Conservation (phyloP, 2,113 vertebrate species). For the Motacilla tschutschensis region DNA sequence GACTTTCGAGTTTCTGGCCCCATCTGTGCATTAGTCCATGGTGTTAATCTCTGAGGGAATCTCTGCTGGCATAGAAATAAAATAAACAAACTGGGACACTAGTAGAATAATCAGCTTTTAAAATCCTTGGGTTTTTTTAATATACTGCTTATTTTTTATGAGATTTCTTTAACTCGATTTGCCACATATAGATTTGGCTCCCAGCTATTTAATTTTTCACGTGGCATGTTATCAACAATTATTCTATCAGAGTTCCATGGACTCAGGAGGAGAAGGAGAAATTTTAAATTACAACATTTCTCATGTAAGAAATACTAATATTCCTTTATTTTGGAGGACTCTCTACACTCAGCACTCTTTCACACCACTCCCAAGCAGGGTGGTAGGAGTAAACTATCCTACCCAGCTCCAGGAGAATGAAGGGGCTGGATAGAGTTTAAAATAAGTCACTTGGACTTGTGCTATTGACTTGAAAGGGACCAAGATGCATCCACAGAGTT, state of each 20-base stretch:
- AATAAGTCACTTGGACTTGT: background rate
- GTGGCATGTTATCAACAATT: conserved; percentile 43
- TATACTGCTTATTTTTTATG: conserved; percentile 58
- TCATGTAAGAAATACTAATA: background rate
- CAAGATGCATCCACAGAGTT: background rate
- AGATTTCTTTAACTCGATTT: conserved; percentile 59
- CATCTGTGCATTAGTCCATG: conserved; percentile 72
- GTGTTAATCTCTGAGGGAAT: conserved; percentile 71
- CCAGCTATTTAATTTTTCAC: conserved; percentile 66
- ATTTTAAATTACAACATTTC: conserved; percentile 32
- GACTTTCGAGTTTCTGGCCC: conserved; percentile 79
- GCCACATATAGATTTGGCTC: conserved; percentile 59
- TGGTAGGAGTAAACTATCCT: background rate
- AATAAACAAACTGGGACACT: conserved; percentile 70
- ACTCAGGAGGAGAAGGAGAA: conserved; percentile 16
- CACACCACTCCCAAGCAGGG: background rate
- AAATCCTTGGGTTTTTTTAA: background rate
- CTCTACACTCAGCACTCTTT: background rate
- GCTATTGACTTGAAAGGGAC: background rate
- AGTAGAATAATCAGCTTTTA: conserved; percentile 59
- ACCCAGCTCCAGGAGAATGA: background rate
- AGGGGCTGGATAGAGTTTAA: background rate
- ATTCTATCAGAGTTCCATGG: background rate
- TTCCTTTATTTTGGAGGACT: background rate
- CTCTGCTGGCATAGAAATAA: conserved; percentile 61